These are phyloP conservation scores for Columbina picui DNA, from an alignment of 2,113 vertebrate genomes.

Conservation along the genomic window DNA sequence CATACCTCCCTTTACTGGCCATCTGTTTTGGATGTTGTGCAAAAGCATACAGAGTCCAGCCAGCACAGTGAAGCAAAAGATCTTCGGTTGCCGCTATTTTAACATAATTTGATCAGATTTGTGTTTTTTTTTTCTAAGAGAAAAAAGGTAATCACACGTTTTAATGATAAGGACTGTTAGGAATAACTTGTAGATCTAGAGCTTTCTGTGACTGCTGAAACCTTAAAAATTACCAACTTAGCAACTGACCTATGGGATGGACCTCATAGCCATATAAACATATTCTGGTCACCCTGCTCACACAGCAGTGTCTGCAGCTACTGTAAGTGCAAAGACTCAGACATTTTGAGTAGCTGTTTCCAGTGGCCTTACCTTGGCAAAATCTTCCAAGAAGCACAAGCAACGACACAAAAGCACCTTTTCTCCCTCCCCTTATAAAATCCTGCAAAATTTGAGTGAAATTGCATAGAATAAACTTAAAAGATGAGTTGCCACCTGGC, in stretches of 20 bases:
- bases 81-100: not conserved
- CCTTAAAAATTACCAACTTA: not conserved
- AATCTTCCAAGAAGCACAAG: not conserved
- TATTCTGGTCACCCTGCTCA: not conserved
- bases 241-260: not conserved
- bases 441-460: not conserved
- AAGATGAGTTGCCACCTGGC: not conserved
- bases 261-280: not conserved
- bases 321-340: not conserved
- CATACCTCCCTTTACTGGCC: not conserved
- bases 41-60: not conserved
- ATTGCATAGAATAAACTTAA: not conserved
- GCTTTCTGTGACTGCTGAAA: not conserved
- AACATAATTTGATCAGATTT: not conserved
- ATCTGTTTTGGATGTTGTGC: not conserved
- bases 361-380: not conserved
- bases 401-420: not conserved
- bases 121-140: fast-evolving
- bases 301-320: not conserved
- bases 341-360: not conserved
- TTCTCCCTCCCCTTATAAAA: not conserved
- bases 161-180: not conserved
- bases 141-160: not conserved
- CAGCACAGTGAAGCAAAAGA: not conserved
- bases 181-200: not conserved